A percentile compares a stretch with the other conserved stretches of the same genome.
Conservation (phyloP, 2,888 invertebrate species). For the Orgyia antiqua region DNA sequence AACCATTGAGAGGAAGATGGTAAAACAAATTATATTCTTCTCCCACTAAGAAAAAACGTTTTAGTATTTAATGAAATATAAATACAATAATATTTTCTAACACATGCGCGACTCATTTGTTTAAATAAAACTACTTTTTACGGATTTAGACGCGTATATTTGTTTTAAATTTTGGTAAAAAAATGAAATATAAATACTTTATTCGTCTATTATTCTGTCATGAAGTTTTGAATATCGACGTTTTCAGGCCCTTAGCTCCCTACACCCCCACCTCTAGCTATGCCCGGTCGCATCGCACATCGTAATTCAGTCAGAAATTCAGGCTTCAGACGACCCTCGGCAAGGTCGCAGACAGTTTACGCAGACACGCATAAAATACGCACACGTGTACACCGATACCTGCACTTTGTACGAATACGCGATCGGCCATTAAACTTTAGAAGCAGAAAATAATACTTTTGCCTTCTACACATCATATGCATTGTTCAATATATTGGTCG, state of each 20-base stretch:
- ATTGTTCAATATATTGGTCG: conserved; percentile 4
- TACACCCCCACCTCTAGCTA: conserved; percentile 16
- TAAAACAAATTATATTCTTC: too few species aligned
- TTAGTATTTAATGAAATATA: too few species aligned
- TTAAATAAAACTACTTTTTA: too few species aligned
- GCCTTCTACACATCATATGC: background rate
- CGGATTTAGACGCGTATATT: too few species aligned
- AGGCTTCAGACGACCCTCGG: conserved; percentile 64
- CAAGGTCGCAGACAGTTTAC: conserved; percentile 71
- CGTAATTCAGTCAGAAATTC: conserved; percentile 44
- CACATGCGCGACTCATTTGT: too few species aligned
- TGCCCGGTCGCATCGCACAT: conserved; percentile 31
- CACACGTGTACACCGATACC: conserved; percentile 33
- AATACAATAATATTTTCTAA: too few species aligned
- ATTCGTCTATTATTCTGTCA: conserved; percentile 38
- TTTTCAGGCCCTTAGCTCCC: conserved; percentile 16
- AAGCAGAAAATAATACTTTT: conserved; percentile 17
- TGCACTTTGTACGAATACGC: conserved; percentile 30
- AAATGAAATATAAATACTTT: too few species aligned
- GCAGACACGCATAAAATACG: conserved; percentile 38
- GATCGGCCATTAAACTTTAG: conserved; percentile 47
- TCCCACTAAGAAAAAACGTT: too few species aligned
- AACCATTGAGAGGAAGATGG: too few species aligned
- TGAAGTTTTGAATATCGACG: conserved; percentile 55
- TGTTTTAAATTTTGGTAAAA: too few species aligned